Base-by-base conservation (phyloP, 2,113 vertebrate species). In the Holacanthus passer region DNA sequence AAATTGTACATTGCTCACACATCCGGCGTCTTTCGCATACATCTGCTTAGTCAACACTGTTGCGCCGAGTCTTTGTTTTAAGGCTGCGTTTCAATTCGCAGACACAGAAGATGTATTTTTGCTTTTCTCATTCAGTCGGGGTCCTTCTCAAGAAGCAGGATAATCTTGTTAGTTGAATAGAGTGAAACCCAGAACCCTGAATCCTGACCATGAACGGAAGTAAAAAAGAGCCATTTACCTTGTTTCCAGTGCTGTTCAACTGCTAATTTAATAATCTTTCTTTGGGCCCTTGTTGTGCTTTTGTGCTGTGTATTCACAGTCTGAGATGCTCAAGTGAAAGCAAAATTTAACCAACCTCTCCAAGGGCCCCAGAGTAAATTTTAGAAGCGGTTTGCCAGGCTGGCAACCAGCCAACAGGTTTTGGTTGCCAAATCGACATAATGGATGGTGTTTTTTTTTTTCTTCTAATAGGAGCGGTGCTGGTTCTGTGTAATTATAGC, bases 211-310 rank as follows among this genome's bases (percentile, higher is more conserved):
- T 37, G 3, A 64, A 81, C 77, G 31, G 39, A 47, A 73, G 56
- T 76, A 32, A 52, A 37, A 67, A 78, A 39, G 19, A 71, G 27
- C 43, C 50, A 22, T 76, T 79, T 2, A 3, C 19, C 39, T 79
- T 43, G 8, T 55, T 65, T 73, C 53, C 29, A 55, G 31, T 65
- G 60, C 64, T 50, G 55, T 75, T 77, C 84, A 87, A 77, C 62
- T n/a, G 35, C 72, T 86, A 81, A 87, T 90, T 86, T 67, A 79
- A 90, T 88, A 59, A 79, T 72, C 35, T 67, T 48, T 58, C 63
- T 67, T 73, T 84, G 72, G 70, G 67, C 39, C 87, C 59, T 82
- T n/a, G 5, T 50, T 73, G 75, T 55, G 76, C 50, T 63, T 69
- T 75, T 86, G 56, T 76, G 41, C 60, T 79, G 37, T 64, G n/a